Percentiles rank a stretch among this genome's conserved stretches.
These are phyloP conservation scores for Aradophagus sp. DNA, from an alignment of 1,140 invertebrate species.

Conservation along the genomic window DNA sequence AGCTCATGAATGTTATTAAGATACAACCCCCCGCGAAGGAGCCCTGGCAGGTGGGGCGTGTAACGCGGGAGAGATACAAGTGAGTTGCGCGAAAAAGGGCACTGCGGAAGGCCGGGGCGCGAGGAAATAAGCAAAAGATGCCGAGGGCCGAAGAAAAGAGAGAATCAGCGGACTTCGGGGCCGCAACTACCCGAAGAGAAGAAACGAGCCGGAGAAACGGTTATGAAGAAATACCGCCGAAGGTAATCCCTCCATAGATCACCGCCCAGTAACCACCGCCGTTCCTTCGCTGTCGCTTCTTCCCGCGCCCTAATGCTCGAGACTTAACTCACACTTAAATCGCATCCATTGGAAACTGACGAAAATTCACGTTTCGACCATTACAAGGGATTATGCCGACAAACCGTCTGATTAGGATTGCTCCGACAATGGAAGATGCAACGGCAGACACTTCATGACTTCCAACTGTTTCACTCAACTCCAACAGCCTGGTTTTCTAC, in stretches of 20 bases:
- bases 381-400: slow-evolving; percentile 36
- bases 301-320: slow-evolving; percentile 56
- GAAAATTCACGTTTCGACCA: slow-evolving; percentile 45
- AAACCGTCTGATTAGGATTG: slow-evolving; percentile 16
- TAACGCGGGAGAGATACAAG: slow-evolving; percentile 54
- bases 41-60: slow-evolving; percentile 49
- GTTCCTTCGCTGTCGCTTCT: slow-evolving; percentile 48
- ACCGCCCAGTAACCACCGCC: slow-evolving; percentile 62
- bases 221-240: slow-evolving; percentile 74
- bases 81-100: slow-evolving; percentile 9
- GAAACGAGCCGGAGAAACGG: slow-evolving; percentile 64
- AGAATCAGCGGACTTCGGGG: slow-evolving; percentile 48
- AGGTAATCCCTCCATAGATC: slow-evolving; percentile 73
- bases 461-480: no score
- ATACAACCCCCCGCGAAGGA: slow-evolving; percentile 73
- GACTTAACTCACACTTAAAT: slow-evolving; percentile 62
- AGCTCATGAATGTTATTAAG: slow-evolving; percentile 77
- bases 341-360: slow-evolving; percentile 53
- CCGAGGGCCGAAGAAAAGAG: slow-evolving; percentile 35
- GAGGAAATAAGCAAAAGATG: slow-evolving; percentile 44
- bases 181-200: slow-evolving; percentile 47
- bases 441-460: no score
- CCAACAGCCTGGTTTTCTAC: no score
- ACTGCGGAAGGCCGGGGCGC: slow-evolving; percentile 20
- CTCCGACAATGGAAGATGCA: not conserved